Conservation (phyloP, 2,888 invertebrate species). For the Pristionchus japonicus region DNA sequence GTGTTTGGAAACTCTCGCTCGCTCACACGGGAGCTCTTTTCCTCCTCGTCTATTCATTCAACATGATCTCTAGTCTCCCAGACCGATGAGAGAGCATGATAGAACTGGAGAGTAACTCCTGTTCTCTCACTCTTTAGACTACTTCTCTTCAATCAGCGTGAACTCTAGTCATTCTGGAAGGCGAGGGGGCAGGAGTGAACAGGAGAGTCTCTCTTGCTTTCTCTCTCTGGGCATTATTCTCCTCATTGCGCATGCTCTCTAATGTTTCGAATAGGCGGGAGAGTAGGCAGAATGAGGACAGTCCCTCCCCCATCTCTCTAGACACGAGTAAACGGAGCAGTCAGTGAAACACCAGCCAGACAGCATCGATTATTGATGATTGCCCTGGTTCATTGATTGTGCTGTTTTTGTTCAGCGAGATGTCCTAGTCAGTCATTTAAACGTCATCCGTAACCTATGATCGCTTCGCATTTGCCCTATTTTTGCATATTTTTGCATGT, state of each 20-base stretch:
- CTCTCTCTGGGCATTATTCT: too few species aligned
- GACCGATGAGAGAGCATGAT: too few species aligned
- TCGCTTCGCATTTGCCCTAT: too few species aligned
- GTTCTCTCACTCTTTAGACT: not conserved
- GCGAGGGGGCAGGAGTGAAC: too few species aligned
- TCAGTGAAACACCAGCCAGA: not conserved
- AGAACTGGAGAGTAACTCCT: not conserved
- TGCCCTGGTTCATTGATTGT: too few species aligned
- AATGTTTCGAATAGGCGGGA: not conserved
- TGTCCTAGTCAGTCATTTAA: too few species aligned
- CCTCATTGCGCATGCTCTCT: not conserved
- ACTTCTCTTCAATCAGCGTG: too few species aligned
- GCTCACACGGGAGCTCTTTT: not conserved
- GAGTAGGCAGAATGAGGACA: not conserved
- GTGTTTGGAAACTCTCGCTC: not conserved
- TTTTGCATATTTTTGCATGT: too few species aligned
- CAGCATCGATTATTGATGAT: not conserved
- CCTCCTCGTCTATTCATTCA: not conserved
- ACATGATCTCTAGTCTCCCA: not conserved
- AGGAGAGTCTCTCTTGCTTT: too few species aligned
- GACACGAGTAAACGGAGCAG: constrained; percentile 32
- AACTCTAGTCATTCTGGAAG: too few species aligned
- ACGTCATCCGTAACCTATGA: too few species aligned
- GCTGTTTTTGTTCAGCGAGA: too few species aligned
- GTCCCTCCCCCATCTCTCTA: not conserved